phyloP scores from a whole-genome alignment of 2,888 invertebrate species.

The Nephrocerus scutellatus region DNA sequence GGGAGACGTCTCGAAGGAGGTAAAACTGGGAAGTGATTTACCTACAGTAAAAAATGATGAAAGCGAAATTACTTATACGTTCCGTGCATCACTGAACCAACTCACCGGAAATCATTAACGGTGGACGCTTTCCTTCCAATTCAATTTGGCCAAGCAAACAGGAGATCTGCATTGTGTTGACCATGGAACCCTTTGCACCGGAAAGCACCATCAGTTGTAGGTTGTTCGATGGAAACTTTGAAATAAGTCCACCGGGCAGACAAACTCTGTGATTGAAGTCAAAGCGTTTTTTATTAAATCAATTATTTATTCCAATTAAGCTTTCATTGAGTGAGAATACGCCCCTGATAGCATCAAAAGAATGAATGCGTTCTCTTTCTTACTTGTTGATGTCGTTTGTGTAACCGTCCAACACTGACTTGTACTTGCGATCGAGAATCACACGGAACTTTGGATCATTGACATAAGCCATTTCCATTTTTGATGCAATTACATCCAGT shows the following conservation, averaged over 20 bases:
- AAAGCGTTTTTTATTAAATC: conserved; percentile 1
- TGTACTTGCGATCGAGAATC: conserved; percentile 75
- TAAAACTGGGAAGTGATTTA: conserved; percentile 85
- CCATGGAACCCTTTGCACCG: conserved; percentile 97
- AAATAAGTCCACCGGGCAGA: conserved; percentile 74
- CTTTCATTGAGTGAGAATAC: too few relatives aligned
- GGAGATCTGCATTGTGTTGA: conserved; percentile 98
- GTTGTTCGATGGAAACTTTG: conserved; percentile 88
- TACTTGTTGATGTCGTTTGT: conserved; percentile 87
- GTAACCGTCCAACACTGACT: conserved; percentile 68
- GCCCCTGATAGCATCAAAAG: not conserved
- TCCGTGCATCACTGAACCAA: not conserved
- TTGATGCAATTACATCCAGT: conserved; percentile 55
- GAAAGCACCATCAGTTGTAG: conserved; percentile 98
- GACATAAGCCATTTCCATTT: conserved; percentile 63
- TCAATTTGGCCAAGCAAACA: conserved; percentile 97
- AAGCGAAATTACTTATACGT: not conserved
- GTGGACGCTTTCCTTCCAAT: conserved; percentile 94
- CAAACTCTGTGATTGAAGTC: conserved; percentile 54
- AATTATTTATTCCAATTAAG: not conserved
- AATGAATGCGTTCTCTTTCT: conserved; percentile 17
- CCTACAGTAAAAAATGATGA: conserved; percentile 48
- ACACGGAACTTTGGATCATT: conserved; percentile 71
- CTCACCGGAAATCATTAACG: conserved; percentile 73
- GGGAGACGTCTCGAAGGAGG: conserved; percentile 78